A percentile compares a stretch with the other conserved stretches of the same genome.
Evolutionary conservation across 2,113 vertebrate genomes (phyloP).

Genomic region (Pipa parva): DNA sequence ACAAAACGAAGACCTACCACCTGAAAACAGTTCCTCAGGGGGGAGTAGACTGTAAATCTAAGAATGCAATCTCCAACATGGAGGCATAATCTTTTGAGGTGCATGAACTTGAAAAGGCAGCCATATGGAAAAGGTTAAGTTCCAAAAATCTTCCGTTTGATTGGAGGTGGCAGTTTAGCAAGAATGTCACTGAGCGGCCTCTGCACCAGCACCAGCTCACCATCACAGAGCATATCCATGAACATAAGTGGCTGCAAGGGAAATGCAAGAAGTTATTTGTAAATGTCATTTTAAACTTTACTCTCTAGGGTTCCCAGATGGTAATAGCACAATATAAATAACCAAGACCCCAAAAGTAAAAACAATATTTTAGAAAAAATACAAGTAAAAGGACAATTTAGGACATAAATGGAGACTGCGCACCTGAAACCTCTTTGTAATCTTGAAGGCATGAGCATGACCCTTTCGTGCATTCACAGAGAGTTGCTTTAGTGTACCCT

Average conservation of each 20-base stretch:
- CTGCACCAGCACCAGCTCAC: conserved; percentile 83
- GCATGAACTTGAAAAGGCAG: neutral
- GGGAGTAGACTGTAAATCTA: neutral
- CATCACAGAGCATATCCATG: conserved; percentile 73
- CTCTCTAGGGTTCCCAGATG: too few species aligned
- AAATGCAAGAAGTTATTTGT: neutral
- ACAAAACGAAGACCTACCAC: neutral
- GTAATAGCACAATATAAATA: neutral
- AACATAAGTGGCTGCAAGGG: conserved; percentile 73
- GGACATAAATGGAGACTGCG: too few species aligned
- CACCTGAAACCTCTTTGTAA: conserved; percentile 88
- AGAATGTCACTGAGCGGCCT: conserved; percentile 81
- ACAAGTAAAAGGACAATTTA: too few species aligned
- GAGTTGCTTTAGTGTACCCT: conserved; percentile 70
- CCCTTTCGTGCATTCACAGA: conserved; percentile 57
- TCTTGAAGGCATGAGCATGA: conserved; percentile 84
- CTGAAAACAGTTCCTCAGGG: neutral
- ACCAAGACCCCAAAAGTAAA: too few species aligned
- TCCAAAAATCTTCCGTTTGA: conserved; percentile 90
- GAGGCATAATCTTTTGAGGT: neutral
- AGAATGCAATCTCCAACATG: neutral
- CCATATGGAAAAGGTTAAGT: conserved; percentile 66
- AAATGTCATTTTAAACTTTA: too few species aligned
- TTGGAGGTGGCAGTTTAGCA: conserved; percentile 77
- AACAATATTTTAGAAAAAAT: neutral